phyloP scores from a whole-genome alignment of 2,113 vertebrate species.

The Scophthalmus maximus region DNA sequence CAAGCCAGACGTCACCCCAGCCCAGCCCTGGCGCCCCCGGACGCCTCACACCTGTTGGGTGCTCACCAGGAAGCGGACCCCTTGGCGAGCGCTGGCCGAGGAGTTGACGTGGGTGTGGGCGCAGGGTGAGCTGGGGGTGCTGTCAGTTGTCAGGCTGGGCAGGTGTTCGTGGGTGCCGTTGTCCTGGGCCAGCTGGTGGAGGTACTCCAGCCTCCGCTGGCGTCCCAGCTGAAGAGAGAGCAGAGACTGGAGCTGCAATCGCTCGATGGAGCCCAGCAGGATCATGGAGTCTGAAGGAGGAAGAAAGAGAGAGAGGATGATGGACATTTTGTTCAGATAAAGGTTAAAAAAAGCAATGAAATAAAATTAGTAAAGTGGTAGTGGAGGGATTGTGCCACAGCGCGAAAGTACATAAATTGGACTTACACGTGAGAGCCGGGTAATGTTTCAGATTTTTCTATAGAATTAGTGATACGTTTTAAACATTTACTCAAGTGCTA shows the following conservation, averaged over 20 bases:
- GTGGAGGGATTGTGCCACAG: too few species aligned
- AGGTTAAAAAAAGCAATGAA: too few species aligned
- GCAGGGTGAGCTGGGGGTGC: slow-evolving; percentile 72
- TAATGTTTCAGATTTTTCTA: too few species aligned
- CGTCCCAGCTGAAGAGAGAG: slow-evolving; percentile 85
- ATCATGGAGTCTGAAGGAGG: slow-evolving; percentile 93
- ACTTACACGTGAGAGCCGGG: too few species aligned
- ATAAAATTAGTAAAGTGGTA: too few species aligned
- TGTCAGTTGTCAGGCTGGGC: slow-evolving; percentile 73
- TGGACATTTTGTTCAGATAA: not conserved
- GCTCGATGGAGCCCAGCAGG: slow-evolving; percentile 96
- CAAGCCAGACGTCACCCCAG: slow-evolving; percentile 48
- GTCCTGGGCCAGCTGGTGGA: slow-evolving; percentile 78
- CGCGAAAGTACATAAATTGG: too few species aligned
- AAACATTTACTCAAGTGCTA: too few species aligned
- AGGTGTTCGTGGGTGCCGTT: slow-evolving; percentile 78
- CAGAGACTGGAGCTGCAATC: slow-evolving; percentile 89
- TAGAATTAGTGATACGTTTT: too few species aligned
- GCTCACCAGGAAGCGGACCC: slow-evolving; percentile 91
- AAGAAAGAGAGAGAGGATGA: not conserved
- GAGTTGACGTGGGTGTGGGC: slow-evolving; percentile 59
- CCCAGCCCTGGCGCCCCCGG: slow-evolving; percentile 64
- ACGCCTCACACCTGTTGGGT: slow-evolving; percentile 80
- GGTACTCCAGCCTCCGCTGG: slow-evolving; percentile 83
- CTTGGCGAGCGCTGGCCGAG: slow-evolving; percentile 76